These are phyloP conservation scores for Pitta sordida DNA, from an alignment of 2,113 vertebrate species.

Conservation along the genomic window DNA sequence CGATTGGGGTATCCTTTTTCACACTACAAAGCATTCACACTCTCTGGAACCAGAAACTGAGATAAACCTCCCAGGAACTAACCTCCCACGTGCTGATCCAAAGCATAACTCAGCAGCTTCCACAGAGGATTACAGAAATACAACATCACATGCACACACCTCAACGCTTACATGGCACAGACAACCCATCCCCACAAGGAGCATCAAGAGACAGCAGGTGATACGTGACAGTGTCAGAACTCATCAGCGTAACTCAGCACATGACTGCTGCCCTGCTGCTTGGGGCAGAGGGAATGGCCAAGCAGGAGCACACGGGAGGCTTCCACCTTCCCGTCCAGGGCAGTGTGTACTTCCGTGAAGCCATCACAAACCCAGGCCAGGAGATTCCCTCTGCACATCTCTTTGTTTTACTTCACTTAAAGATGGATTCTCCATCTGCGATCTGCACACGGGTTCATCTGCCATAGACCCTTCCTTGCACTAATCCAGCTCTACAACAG, in stretches of 20 bases:
- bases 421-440: not conserved
- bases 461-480: not conserved
- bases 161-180: not conserved
- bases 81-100: not conserved
- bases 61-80: not conserved
- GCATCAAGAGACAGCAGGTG: not conserved
- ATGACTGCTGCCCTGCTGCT: not conserved
- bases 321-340: not conserved
- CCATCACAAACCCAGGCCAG: not conserved
- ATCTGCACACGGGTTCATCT: not conserved
- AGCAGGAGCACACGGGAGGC: not conserved
- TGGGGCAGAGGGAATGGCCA: not conserved
- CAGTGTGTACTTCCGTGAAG: not conserved
- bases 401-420: not conserved
- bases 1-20: not conserved
- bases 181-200: fast-evolving
- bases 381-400: not conserved
- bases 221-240: fast-evolving
- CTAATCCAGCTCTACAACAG: not conserved
- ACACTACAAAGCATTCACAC: not conserved
- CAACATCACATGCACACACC: not conserved
- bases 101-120: not conserved
- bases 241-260: fast-evolving
- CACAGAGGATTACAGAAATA: not conserved
- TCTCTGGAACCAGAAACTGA: not conserved